Evolutionary conservation across 2,113 vertebrate genomes (phyloP), one percentile per base, ranked within the genome.

Genomic region (Rhinichthys klamathensis): DNA sequence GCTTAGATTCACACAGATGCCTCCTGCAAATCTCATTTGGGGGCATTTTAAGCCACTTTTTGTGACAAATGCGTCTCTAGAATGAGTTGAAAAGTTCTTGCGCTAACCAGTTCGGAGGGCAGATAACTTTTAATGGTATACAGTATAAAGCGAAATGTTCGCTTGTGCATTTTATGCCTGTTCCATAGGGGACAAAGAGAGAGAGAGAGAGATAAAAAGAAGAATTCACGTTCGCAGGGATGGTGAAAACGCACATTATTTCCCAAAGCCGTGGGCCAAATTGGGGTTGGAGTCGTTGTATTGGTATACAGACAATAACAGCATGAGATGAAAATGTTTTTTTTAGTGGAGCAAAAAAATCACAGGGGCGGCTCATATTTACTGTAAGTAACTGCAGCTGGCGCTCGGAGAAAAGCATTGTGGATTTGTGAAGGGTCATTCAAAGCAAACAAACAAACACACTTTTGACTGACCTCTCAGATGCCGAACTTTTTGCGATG

Each of bases 301-400:
- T 77, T 35, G 49, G 44, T 25, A 15, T 70, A 81, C 15, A 58
- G 83, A 85, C 78, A 82, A 78, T 51, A 63, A 82, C 60, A 49
- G 60, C 72, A 49, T 69, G 65, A 35, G 32, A 51, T 49, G 79
- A 86, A 84, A 84, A 30, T 51, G 4, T 63, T 63, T 6, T 65
- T 35, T 67, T 76, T 63, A 81, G 27, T 67, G 18, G 27, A 32
- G 41, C 5, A 23, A 81, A 11, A n/a, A 81, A 32, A 69, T 81
- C 27, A 67, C 38, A 65, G 6, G 0, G 58, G 23, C 23, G 10
- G 30, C 23, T 61, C 11, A 10, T 69, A 44, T 81, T 81, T 69
- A 67, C 25, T 51, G 79, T 69, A 44, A 21, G 30, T 51, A n/a
- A 81, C 61, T 81, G 79, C 61, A 51, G 25, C 41, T 32, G 79